Evolutionary conservation across 2,113 vertebrate genomes (phyloP).

Genomic region (Echinops telfairi): DNA sequence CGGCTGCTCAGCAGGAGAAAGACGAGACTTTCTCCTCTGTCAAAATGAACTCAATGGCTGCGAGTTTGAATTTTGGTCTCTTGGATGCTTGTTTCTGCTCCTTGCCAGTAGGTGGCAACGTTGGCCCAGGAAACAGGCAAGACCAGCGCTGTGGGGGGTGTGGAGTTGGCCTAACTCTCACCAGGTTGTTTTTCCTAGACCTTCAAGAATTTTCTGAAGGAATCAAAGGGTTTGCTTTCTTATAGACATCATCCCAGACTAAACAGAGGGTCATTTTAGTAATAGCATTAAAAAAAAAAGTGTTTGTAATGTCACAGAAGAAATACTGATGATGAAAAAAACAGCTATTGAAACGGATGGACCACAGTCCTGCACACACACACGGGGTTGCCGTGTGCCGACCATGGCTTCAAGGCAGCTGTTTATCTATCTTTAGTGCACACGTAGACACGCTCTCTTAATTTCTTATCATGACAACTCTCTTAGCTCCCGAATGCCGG

Average conservation of each 20-base stretch:
- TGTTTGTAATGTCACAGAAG: not conserved
- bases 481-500: not conserved
- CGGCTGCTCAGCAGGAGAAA: too few species aligned
- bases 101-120: conserved; percentile 79
- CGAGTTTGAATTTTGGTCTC: not conserved
- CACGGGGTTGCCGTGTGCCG: not conserved
- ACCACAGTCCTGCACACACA: not conserved
- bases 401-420: not conserved
- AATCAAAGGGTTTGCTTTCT: not conserved
- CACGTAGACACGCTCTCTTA: not conserved
- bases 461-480: not conserved
- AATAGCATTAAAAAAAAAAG: not conserved
- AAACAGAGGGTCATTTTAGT: not conserved
- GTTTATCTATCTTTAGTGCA: not conserved
- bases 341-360: not conserved
- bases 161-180: not conserved
- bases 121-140: conserved; percentile 44
- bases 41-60: too few species aligned
- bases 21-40: too few species aligned
- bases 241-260: not conserved
- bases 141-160: not conserved
- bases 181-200: not conserved
- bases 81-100: not conserved
- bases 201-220: not conserved
- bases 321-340: not conserved